These are phyloP conservation scores for Leptothorax acervorum DNA, from an alignment of 2,888 invertebrate genomes.

Conservation along the genomic window DNA sequence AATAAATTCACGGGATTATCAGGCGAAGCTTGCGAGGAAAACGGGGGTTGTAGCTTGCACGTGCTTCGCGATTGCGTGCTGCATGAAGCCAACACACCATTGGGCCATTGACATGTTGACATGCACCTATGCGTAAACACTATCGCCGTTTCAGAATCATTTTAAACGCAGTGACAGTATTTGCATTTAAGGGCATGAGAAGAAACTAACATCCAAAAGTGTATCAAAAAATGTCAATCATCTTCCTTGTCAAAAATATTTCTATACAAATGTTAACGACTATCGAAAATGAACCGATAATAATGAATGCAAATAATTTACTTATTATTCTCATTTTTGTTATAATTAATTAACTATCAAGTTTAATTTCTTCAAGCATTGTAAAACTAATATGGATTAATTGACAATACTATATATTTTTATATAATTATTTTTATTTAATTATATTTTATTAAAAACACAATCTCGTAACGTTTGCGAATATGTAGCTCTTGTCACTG, in stretches of 20 bases:
- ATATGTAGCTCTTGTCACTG: too few relatives aligned
- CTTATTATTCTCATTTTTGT: neutral
- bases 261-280: neutral
- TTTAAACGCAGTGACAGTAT: conserved; percentile 15
- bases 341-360: neutral
- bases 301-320: conserved; percentile 12
- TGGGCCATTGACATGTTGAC: conserved; percentile 58
- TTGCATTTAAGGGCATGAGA: neutral
- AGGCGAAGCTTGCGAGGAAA: conserved; percentile 8
- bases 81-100: conserved; percentile 39
- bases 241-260: neutral
- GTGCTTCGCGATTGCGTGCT: conserved; percentile 61
- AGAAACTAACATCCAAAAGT: neutral
- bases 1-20: conserved; percentile 47
- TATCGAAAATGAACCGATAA: neutral
- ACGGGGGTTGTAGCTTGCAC: conserved; percentile 48
- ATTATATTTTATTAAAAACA: neutral
- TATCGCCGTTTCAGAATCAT: conserved; percentile 20
- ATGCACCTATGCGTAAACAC: conserved; percentile 47
- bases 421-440: neutral
- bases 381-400: neutral
- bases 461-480: neutral
- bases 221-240: neutral
- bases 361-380: neutral
- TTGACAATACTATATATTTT: neutral